Evolutionary conservation across 2,797 vertebrate species (phyloP).

Genomic region (Pogonophryne albipinna): DNA sequence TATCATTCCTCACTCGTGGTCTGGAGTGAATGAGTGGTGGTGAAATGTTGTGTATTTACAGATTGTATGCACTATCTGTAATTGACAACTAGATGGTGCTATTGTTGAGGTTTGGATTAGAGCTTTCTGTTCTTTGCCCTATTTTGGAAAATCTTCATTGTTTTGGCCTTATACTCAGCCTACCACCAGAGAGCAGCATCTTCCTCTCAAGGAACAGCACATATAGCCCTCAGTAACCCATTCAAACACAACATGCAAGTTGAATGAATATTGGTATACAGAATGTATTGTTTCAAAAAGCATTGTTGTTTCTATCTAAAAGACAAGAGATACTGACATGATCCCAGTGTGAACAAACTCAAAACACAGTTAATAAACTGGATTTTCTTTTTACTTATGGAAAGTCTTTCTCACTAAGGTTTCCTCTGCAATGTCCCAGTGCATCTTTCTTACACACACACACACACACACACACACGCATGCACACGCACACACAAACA

Average conservation of each 20-base stretch:
- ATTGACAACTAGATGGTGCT: conserved; percentile 26
- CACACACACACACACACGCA: too few relatives aligned
- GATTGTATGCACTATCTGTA: background rate
- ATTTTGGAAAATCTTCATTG: background rate
- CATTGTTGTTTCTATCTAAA: background rate
- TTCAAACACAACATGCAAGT: background rate
- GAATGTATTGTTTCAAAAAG: background rate
- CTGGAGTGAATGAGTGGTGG: background rate
- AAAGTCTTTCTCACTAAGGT: too few relatives aligned
- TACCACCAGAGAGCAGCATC: conserved; percentile 37
- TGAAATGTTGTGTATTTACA: background rate
- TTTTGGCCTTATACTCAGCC: background rate
- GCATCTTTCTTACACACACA: too few relatives aligned
- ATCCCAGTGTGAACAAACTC: background rate
- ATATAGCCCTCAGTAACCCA: background rate
- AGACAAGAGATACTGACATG: background rate
- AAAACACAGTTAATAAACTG: too few relatives aligned
- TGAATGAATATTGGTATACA: background rate
- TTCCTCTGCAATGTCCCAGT: too few relatives aligned
- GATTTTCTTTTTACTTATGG: too few relatives aligned
- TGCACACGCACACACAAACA: too few relatives aligned
- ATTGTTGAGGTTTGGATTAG: background rate
- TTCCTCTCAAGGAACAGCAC: background rate
- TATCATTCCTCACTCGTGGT: accelerated
- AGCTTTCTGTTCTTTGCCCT: accelerated